A percentile compares a stretch with the other conserved stretches of the same genome.
phyloP scores from a whole-genome alignment of 1,140 invertebrate genomes.

The Probaryconus sp. region DNA sequence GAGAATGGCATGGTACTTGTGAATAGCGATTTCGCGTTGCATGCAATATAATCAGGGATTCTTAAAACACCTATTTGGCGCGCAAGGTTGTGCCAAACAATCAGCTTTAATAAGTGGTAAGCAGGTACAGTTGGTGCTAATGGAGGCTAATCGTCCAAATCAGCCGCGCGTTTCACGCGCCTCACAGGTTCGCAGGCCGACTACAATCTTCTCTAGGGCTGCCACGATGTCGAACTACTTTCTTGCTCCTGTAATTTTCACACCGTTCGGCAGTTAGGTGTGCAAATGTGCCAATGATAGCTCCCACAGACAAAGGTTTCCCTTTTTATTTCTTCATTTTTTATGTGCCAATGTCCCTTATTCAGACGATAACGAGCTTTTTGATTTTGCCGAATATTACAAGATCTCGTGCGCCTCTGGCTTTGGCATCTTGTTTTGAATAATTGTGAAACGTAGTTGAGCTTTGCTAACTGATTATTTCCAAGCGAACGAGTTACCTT shows the following conservation, averaged over 20 bases:
- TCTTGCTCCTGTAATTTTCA: constrained; percentile 73
- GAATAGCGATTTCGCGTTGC: constrained; percentile 51
- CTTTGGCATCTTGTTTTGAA: background rate
- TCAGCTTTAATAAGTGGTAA: constrained; percentile 67
- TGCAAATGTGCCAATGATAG: constrained; percentile 75
- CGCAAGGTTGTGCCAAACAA: constrained; percentile 62
- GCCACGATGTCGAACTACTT: constrained; percentile 41
- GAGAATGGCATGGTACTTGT: constrained; percentile 50
- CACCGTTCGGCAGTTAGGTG: constrained; percentile 72
- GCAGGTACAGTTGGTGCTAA: constrained; percentile 64
- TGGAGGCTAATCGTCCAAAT: constrained; percentile 68
- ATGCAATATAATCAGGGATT: constrained; percentile 57
- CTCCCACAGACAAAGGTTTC: constrained; percentile 45
- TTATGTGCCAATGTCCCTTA: constrained; percentile 26
- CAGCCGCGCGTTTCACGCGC: constrained; percentile 61
- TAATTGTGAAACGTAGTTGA: too few species aligned
- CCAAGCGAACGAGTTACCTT: too few species aligned
- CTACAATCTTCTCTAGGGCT: constrained; percentile 69
- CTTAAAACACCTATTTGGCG: constrained; percentile 56
- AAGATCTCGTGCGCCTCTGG: background rate
- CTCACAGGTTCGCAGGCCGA: constrained; percentile 53
- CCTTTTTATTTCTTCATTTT: constrained; percentile 10
- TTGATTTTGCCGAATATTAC: constrained; percentile 43
- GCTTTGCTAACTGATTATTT: too few species aligned
- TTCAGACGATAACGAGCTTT: constrained; percentile 54